phyloP scores from a whole-genome alignment of 2,888 invertebrate species.

The Sminthurides aquaticus region DNA sequence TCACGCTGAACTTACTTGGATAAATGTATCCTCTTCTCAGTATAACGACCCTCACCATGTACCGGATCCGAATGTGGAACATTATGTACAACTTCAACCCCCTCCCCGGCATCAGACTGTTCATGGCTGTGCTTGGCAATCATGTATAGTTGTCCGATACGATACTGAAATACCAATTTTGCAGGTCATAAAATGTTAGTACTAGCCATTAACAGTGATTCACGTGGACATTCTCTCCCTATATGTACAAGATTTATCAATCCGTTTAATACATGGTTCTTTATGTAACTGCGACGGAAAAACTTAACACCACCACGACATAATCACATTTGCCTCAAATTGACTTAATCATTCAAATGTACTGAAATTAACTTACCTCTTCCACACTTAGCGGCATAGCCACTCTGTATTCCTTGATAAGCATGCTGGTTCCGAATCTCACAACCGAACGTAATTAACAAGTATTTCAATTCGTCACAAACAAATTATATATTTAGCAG shows the following conservation, averaged over 20 bases:
- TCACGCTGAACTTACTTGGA: conserved; percentile 53
- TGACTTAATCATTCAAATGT: no score
- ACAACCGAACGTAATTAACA: no score
- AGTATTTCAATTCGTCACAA: no score
- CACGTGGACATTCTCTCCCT: conserved; percentile 11
- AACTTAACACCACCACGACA: no score
- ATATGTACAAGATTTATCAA: no score
- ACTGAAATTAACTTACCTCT: conserved; percentile 58
- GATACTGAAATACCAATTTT: no score
- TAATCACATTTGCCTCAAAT: no score
- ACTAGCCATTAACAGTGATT: conserved; percentile 25
- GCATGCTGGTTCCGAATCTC: no score
- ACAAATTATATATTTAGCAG: no score
- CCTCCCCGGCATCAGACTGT: conserved; percentile 81
- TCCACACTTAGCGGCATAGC: conserved; percentile 87
- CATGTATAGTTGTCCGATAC: conserved; percentile 87
- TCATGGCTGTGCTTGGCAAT: conserved; percentile 87
- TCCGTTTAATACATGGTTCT: no score
- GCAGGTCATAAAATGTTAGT: conserved; percentile 44
- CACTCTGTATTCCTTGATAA: conserved; percentile 80
- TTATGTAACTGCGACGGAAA: no score
- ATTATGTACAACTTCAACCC: conserved; percentile 83
- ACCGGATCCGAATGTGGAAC: conserved; percentile 67
- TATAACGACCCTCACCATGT: conserved; percentile 77
- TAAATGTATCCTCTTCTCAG: conserved; percentile 82